Evolutionary conservation across 2,113 vertebrate species (phyloP).

Genomic region (Physeter macrocephalus): DNA sequence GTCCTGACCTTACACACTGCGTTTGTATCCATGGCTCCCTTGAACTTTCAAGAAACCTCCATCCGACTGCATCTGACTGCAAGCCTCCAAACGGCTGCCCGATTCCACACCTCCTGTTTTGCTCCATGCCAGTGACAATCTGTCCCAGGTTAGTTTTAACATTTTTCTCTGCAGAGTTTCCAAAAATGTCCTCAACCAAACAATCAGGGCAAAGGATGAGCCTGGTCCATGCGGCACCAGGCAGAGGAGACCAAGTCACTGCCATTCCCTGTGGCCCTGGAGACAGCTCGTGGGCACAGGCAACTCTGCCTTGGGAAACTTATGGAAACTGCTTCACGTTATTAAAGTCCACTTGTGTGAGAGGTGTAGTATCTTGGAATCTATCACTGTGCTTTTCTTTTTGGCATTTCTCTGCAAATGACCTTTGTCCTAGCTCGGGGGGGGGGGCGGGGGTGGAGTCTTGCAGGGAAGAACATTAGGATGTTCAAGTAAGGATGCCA

Average conservation of each 20-base stretch:
- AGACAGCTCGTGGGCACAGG: not conserved
- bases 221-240: not conserved
- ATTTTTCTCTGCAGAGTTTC: constrained; percentile 26
- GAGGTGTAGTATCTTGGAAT: not conserved
- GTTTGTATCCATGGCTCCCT: not conserved
- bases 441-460: too few species aligned
- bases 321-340: not conserved
- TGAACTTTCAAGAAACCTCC: too few species aligned
- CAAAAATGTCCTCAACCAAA: not conserved
- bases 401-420: not conserved
- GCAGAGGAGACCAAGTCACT: not conserved
- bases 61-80: too few species aligned
- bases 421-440: not conserved
- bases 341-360: not conserved
- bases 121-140: not conserved
- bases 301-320: not conserved
- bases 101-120: too few species aligned
- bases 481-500: not conserved
- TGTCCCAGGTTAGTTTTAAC: not conserved
- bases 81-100: too few species aligned
- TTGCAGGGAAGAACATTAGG: not conserved
- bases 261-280: rapidly evolving
- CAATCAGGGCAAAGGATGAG: not conserved
- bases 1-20: rapidly evolving
- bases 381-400: not conserved